Percentiles rank a stretch among this genome's conserved stretches.
Evolutionary conservation across 2,797 vertebrate genomes (phyloP).

Genomic region (Tympanoctomys barrerae): DNA sequence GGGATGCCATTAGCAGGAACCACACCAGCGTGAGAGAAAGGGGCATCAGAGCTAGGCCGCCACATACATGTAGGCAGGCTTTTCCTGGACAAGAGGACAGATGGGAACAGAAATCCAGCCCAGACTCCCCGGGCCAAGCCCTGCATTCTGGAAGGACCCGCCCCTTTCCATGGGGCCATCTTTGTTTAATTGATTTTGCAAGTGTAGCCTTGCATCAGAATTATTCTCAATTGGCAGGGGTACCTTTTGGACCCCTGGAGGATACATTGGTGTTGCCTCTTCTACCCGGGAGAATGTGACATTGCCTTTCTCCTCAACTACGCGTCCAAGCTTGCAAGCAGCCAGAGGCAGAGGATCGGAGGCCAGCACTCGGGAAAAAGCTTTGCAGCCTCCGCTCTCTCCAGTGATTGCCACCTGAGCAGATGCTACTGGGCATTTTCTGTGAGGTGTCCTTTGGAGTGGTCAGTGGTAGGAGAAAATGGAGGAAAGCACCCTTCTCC

Average conservation of each 20-base stretch:
- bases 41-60: not conserved
- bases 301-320: not conserved
- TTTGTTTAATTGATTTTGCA: not conserved
- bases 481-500: not conserved
- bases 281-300: not conserved
- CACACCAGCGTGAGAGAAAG: not conserved
- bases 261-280: not conserved
- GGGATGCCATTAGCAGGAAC: not conserved
- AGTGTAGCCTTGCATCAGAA: not conserved
- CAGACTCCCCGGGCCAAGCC: not conserved
- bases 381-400: not conserved
- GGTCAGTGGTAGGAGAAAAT: not conserved
- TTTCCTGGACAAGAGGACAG: not conserved
- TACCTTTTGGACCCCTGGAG: not conserved
- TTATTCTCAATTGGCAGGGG: not conserved
- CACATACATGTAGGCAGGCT: not conserved
- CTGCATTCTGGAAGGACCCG: not conserved
- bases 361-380: not conserved
- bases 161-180: not conserved
- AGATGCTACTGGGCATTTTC: too few species aligned
- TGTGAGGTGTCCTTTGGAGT: accelerated
- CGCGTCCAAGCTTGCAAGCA: not conserved
- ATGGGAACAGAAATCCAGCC: not conserved
- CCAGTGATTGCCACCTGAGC: not conserved
- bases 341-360: not conserved